These are phyloP conservation scores for rabbit (Oryctolagus cuniculus) DNA, from an alignment of 2,113 vertebrate species.

Conservation along the genomic window mOryCun1.1 NC_091438.1:75084001-75084500, in stretches of 20 bases:
- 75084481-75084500: too few species aligned
- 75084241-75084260: slow-evolving; percentile 34
- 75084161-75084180: background rate
- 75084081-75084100: background rate
- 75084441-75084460: too few species aligned
- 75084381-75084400: too few species aligned
- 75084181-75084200: background rate
- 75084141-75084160: background rate
- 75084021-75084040: background rate
- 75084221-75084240: slow-evolving; percentile 19
- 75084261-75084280: background rate
- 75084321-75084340: too few species aligned
- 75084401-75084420: too few species aligned
- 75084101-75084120: slow-evolving; percentile 38
- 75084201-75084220: slow-evolving; percentile 35
- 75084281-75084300: too few species aligned
- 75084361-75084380: too few species aligned
- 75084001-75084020: background rate
- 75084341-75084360: too few species aligned
- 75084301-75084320: too few species aligned
- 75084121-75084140: background rate
- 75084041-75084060: background rate
- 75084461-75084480: too few species aligned
- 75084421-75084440: too few species aligned
- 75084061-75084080: background rate